Percentiles rank a stretch among this genome's conserved stretches.
These are phyloP conservation scores for Gallinago undulata DNA, from an alignment of 2,113 vertebrate species.

Conservation along the genomic window DNA sequence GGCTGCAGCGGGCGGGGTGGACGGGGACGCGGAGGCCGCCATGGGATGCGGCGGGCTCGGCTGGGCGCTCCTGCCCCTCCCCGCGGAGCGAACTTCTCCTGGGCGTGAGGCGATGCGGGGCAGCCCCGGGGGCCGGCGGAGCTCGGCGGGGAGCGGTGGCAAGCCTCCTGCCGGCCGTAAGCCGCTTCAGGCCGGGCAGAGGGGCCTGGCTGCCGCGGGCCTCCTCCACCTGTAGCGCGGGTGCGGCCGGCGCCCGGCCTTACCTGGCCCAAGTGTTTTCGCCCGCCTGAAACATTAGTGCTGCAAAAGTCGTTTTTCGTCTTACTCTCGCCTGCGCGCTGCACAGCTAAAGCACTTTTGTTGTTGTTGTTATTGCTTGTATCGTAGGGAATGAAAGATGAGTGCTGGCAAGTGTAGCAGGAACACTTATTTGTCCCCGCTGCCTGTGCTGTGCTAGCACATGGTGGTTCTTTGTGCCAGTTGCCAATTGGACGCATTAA, in stretches of 20 bases:
- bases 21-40: background rate
- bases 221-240: background rate
- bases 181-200: background rate
- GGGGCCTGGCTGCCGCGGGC: background rate
- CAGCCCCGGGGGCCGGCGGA: too few relatives aligned
- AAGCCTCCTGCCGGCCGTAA: background rate
- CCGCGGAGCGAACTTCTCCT: background rate
- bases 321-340: fast-evolving
- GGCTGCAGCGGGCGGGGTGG: background rate
- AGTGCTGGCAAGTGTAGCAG: background rate
- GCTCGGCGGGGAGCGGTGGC: background rate
- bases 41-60: background rate
- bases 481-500: fast-evolving
- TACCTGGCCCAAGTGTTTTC: fast-evolving
- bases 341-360: fast-evolving
- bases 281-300: fast-evolving
- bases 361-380: too few relatives aligned
- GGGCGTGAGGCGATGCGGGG: background rate
- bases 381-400: background rate
- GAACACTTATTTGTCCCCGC: background rate
- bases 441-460: background rate
- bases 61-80: background rate
- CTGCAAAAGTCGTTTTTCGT: fast-evolving
- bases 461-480: background rate
- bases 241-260: background rate